phyloP scores from a whole-genome alignment of 2,113 vertebrate genomes.

The Lophochroa leadbeateri region DNA sequence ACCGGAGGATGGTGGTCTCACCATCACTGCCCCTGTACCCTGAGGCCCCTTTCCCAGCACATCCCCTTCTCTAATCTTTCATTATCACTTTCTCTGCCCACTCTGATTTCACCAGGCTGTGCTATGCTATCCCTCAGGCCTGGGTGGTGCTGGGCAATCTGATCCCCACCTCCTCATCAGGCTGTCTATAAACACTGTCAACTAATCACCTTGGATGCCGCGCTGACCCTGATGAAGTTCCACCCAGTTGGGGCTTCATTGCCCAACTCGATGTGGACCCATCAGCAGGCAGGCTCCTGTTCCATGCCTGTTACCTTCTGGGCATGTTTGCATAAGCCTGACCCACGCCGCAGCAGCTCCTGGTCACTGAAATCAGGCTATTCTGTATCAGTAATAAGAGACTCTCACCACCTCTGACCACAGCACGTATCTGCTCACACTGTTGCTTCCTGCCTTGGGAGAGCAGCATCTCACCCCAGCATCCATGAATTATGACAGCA shows the following conservation, averaged over 20 bases:
- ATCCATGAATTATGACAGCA: fast-evolving
- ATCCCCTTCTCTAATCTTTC: neutral
- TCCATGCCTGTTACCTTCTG: neutral
- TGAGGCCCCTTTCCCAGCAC: fast-evolving
- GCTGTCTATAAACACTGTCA: neutral
- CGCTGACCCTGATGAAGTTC: neutral
- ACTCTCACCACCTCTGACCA: neutral
- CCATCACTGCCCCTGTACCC: fast-evolving
- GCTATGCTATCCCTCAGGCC: neutral
- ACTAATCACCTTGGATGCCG: neutral
- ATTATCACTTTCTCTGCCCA: neutral
- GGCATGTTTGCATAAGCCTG: neutral
- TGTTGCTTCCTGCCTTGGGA: neutral
- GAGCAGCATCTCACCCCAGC: neutral
- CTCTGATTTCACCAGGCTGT: neutral
- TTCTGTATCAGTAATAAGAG: conserved; percentile 47
- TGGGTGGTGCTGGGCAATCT: neutral
- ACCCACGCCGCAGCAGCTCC: conserved; percentile 9
- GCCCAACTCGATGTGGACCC: neutral
- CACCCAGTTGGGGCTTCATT: neutral
- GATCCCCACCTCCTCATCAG: conserved; percentile 33
- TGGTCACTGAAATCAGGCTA: neutral
- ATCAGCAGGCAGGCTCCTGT: neutral
- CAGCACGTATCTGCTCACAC: neutral
- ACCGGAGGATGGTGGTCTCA: fast-evolving